These are phyloP conservation scores for Pomacea canaliculata DNA, from an alignment of 2,888 invertebrate genomes.

Conservation along the genomic window DNA sequence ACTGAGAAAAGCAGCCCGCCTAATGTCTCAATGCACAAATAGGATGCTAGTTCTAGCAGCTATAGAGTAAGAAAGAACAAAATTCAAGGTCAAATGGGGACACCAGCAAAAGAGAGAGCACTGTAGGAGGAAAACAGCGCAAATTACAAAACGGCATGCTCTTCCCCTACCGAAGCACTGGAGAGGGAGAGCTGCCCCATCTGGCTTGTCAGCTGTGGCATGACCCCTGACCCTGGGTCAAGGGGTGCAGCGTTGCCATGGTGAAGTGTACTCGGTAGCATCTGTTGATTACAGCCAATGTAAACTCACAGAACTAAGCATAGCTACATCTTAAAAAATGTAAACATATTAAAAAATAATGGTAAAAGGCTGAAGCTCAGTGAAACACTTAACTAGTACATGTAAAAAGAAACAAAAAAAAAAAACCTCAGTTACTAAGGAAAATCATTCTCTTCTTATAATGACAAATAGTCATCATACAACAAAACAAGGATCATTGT, in stretches of 20 bases:
- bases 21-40: too few relatives aligned
- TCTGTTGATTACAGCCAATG: slow-evolving; percentile 33
- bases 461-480: neutral
- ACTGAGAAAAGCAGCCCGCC: too few relatives aligned
- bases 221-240: slow-evolving; percentile 34
- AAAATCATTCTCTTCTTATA: neutral
- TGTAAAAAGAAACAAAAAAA: slow-evolving; percentile 1
- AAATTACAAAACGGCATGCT: slow-evolving; percentile 26
- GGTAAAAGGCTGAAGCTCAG: neutral
- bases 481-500: neutral
- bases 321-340: neutral
- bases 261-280: slow-evolving; percentile 39
- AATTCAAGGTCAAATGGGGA: neutral
- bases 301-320: slow-evolving; percentile 7
- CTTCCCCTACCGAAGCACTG: slow-evolving; percentile 67
- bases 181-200: slow-evolving; percentile 77
- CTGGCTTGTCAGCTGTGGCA: slow-evolving; percentile 71
- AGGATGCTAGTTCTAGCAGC: too few relatives aligned
- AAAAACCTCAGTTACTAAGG: neutral
- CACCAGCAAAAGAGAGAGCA: slow-evolving; percentile 12
- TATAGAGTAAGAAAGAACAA: neutral
- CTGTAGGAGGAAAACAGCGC: neutral
- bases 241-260: slow-evolving; percentile 37
- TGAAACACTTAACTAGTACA: neutral
- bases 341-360: neutral